phyloP scores from a whole-genome alignment of 2,888 invertebrate genomes.

The Saturnia japonica region DNA sequence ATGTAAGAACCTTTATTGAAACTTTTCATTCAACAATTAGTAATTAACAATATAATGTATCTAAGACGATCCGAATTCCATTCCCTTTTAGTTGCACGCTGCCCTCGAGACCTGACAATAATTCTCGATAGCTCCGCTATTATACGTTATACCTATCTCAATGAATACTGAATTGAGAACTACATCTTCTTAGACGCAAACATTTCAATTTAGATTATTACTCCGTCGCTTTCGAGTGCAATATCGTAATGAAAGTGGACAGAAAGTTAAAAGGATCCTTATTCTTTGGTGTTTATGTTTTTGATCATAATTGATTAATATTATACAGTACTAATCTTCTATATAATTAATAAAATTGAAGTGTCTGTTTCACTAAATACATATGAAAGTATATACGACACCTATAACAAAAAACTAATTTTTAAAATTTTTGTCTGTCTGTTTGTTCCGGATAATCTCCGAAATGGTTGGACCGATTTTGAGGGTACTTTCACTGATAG shows the following conservation, averaged over 20 bases:
- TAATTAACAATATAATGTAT: not conserved
- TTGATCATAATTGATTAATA: constrained; percentile 12
- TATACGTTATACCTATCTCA: constrained; percentile 50
- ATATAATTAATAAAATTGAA: too few relatives aligned
- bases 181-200: constrained; percentile 60
- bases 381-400: too few relatives aligned
- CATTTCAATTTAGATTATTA: constrained; percentile 78
- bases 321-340: constrained; percentile 2
- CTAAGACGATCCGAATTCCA: constrained; percentile 30
- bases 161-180: constrained; percentile 74
- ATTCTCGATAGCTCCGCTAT: constrained; percentile 72
- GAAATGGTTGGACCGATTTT: too few relatives aligned
- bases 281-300: constrained; percentile 4
- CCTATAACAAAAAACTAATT: too few relatives aligned
- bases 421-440: too few relatives aligned
- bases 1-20: not conserved
- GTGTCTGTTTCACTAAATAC: too few relatives aligned
- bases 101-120: constrained; percentile 77
- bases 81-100: constrained; percentile 43
- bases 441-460: too few relatives aligned
- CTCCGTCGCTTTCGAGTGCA: constrained; percentile 30
- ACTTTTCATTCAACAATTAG: not conserved
- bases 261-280: constrained; percentile 3
- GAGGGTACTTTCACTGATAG: too few relatives aligned
- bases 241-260: constrained; percentile 16